phyloP scores from a whole-genome alignment of 2,888 invertebrate genomes.

The Drosophila borealis region DNA sequence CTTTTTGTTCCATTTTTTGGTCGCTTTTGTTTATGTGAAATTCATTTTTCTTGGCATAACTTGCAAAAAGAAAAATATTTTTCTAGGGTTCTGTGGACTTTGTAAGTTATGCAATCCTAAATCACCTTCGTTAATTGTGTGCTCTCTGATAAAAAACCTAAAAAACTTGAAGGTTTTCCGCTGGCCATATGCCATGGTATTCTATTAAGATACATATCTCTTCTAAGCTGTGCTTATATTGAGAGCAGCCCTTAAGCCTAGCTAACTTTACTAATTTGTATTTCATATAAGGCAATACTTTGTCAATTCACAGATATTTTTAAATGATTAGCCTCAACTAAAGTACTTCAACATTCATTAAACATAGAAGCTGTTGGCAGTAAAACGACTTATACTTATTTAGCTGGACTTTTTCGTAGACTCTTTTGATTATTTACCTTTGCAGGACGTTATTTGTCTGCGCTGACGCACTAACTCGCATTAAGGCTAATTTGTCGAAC shows the following conservation, averaged over 20 bases:
- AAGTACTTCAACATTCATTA: slow-evolving; percentile 37
- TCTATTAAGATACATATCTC: not conserved
- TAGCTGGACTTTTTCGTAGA: slow-evolving; percentile 7
- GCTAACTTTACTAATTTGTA: not conserved
- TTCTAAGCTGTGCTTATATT: not conserved
- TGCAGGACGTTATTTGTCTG: slow-evolving; percentile 46
- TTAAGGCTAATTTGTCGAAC: slow-evolving; percentile 74
- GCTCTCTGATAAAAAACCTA: not conserved
- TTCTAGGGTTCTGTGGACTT: slow-evolving; percentile 4
- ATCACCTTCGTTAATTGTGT: slow-evolving; percentile 45
- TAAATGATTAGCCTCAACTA: slow-evolving; percentile 37
- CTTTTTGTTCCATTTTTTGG: slow-evolving; percentile 24
- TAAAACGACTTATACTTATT: slow-evolving; percentile 16
- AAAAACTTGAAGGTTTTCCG: not conserved
- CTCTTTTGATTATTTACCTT: slow-evolving; percentile 55
- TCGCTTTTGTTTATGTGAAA: slow-evolving; percentile 56
- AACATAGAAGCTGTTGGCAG: slow-evolving; percentile 5
- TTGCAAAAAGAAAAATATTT: slow-evolving; percentile 44
- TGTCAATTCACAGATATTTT: slow-evolving; percentile 1
- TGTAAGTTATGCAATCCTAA: slow-evolving; percentile 18
- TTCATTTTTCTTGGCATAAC: slow-evolving; percentile 70
- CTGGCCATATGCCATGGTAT: not conserved
- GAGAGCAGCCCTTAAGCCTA: too few species aligned
- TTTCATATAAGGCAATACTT: not conserved
- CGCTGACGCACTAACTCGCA: slow-evolving; percentile 55